A percentile compares a stretch with the other conserved stretches of the same genome.
phyloP scores from a whole-genome alignment of 2,797 vertebrate genomes.

The Okamejei kenojei region DNA sequence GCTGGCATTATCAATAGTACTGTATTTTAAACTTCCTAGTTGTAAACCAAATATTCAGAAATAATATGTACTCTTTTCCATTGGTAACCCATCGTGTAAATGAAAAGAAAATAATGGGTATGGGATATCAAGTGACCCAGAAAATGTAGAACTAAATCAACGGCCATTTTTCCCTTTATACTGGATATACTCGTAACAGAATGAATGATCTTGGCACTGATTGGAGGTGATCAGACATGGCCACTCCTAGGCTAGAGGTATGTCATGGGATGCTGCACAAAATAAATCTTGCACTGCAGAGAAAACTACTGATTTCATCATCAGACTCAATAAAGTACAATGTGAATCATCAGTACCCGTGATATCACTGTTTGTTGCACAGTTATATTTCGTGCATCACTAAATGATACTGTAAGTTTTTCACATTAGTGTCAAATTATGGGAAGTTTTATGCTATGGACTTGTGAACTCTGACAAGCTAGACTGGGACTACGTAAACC shows the following conservation, averaged over 20 bases:
- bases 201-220: too few species aligned
- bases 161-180: background rate
- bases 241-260: background rate
- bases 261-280: background rate
- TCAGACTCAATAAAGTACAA: background rate
- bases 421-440: constrained; percentile 16
- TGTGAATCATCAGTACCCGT: background rate
- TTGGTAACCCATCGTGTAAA: background rate
- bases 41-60: background rate
- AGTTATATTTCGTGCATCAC: background rate
- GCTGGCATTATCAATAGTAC: background rate
- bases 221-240: too few species aligned
- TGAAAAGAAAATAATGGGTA: background rate
- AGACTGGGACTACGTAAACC: background rate
- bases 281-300: background rate
- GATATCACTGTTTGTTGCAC: background rate
- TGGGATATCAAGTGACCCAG: background rate
- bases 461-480: background rate
- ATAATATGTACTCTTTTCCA: background rate
- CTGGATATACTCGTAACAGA: background rate
- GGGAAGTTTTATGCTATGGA: background rate
- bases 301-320: background rate
- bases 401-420: background rate
- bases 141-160: background rate
- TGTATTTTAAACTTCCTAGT: background rate